Evolutionary conservation across 2,797 vertebrate genomes (phyloP), one percentile per base, ranked within the genome.

Genomic region (Numenius phaeopus): DNA sequence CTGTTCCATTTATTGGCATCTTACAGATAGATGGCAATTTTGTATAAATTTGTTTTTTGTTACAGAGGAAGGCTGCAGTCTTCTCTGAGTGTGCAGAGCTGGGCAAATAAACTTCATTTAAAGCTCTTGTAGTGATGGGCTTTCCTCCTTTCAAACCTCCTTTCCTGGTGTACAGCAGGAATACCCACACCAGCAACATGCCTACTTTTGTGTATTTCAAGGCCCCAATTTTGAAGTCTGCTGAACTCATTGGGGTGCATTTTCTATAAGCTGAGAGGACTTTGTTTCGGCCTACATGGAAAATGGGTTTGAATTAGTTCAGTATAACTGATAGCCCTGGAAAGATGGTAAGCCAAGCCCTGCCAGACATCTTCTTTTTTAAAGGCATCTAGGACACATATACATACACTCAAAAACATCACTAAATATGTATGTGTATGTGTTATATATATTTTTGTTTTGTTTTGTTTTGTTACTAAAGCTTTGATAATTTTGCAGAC

Each of bases 21-120:
- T 94, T 78, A 46, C 16, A 82, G 73, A 92, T 66, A 81, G 59
- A 87, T 87, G 39, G 18, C 27, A 82, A 69, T 91, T 92, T 87
- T 72, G 27, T 79, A 75, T 55, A 90, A 91, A 80, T 75, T 55
- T 71, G 11, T 73, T 91, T 55, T 88, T 80, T 89, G 30, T 91
- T 86, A 22, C 54, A 61, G n/a, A 55, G 47, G 39, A 85, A 55
- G 6, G 37, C 16, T 69, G 20, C 19, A 49, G 24, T 29, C 14
- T 72, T 76, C 26, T 81, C 27, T 59, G n/a, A 76, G 32, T 49
- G n/a, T 75, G 46, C 21, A 7, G 49, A 46, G 39, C 27, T 72
- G 13, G 27, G 8, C 27, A 93, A 83, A 82, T 50, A 62, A 90
- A 79, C 59, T 87, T 83, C 16, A 62, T 73, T 77, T 85, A 52